Conservation (phyloP, 2,113 vertebrate genomes). For the Tangachromis dhanisi region DNA sequence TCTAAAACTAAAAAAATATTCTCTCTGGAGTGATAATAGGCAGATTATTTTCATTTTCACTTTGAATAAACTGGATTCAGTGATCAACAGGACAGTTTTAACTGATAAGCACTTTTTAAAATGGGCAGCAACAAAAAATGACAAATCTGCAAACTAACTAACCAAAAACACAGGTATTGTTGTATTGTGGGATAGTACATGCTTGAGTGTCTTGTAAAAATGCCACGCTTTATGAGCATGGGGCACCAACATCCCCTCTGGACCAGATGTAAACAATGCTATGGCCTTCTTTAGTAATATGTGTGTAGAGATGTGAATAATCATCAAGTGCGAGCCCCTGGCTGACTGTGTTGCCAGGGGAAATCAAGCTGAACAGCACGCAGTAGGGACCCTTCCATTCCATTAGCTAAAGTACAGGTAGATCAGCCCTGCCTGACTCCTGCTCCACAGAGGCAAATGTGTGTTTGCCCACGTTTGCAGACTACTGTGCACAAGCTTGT, state of each 20-base stretch:
- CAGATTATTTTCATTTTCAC: neutral
- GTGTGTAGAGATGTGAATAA: neutral
- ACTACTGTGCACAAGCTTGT: neutral
- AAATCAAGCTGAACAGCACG: constrained; percentile 30
- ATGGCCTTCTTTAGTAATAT: neutral
- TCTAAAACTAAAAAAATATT: neutral
- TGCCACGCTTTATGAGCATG: neutral
- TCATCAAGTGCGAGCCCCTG: neutral
- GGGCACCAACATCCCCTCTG: neutral
- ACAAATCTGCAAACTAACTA: neutral
- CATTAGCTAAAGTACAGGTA: constrained; percentile 50
- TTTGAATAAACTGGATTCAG: neutral
- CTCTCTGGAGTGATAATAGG: neutral
- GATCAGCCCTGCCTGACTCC: constrained; percentile 6
- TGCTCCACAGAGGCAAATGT: neutral
- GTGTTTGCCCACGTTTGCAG: neutral
- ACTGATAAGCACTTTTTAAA: neutral
- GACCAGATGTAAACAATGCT: neutral
- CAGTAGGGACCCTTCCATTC: constrained; percentile 34
- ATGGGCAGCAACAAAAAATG: neutral
- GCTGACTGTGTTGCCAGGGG: neutral
- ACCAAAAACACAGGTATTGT: neutral
- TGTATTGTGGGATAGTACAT: neutral
- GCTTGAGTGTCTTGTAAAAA: neutral
- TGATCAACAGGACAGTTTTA: neutral